These are phyloP conservation scores for Luperina nickerlii DNA, from an alignment of 2,888 invertebrate genomes.

Conservation along the genomic window DNA sequence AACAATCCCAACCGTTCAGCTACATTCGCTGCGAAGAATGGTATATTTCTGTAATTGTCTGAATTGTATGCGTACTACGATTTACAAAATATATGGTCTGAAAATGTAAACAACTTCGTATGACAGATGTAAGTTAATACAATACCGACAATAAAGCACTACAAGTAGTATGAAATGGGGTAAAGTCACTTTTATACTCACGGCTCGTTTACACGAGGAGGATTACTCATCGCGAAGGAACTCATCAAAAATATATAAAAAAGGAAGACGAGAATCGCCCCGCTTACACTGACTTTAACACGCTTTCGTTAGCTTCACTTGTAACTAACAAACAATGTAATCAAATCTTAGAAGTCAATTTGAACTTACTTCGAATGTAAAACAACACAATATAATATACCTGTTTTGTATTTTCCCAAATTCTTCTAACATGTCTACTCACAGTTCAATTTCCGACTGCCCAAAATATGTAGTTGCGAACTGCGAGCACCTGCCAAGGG, in stretches of 20 bases:
- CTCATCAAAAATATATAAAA: background rate
- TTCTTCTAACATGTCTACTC: background rate
- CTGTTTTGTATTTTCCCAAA: background rate
- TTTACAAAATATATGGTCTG: slow-evolving; percentile 5
- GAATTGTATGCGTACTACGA: slow-evolving; percentile 18
- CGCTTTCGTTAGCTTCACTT: background rate
- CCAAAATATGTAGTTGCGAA: slow-evolving; percentile 17
- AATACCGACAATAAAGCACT: background rate
- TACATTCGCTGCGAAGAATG: background rate
- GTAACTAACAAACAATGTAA: background rate
- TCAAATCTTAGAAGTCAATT: background rate
- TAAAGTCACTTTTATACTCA: background rate
- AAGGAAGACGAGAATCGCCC: background rate
- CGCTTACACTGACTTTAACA: background rate
- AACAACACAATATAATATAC: background rate
- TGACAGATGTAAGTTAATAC: background rate
- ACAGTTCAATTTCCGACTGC: slow-evolving; percentile 37
- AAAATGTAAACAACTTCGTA: slow-evolving; percentile 1
- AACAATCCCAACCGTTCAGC: slow-evolving; percentile 29
- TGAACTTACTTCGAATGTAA: background rate
- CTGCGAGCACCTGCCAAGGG: slow-evolving; percentile 14
- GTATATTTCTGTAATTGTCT: slow-evolving; percentile 28
- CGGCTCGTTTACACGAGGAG: background rate
- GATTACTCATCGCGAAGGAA: background rate
- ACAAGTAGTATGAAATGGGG: background rate